Evolutionary conservation across 2,888 invertebrate species (phyloP), one percentile per base, ranked within the genome.

Genomic region (Drosophila meridiana): DNA sequence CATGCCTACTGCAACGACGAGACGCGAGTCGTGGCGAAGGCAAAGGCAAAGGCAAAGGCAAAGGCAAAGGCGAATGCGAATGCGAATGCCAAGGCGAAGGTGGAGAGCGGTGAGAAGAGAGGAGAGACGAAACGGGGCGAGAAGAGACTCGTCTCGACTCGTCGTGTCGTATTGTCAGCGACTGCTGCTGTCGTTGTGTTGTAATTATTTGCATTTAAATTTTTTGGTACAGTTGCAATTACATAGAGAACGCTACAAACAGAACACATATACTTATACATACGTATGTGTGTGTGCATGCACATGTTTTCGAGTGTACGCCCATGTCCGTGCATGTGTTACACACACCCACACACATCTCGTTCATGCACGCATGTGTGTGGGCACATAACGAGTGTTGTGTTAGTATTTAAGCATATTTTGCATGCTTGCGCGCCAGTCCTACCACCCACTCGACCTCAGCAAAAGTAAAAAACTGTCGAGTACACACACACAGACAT

Each of bases 201-300:
- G 66, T 83, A 77, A 81, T 72, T 80, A 80, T 71, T 63, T 69
- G 69, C 66, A 73, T 69, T 69, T 67, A 34, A 48, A 38, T 66
- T 66, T 69, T 52, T 40, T 28, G 61, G 60, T 75, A 79, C 76
- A 79, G 63, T 64, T 74, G 64, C 60, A 73, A 60, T 50, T 42
- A 32, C 50, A 40, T 50, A 40, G 20, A 28, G 38, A 40, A 13
- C 38, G 8, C 7, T 38, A n/a, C 32, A 34, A 45, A 32, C 20
- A 20, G 20, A 20, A 20, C 20, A 20, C 20, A 20, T 20, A 20
- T 20, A 20, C 4, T 30, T 34, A 9, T 34, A 34, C 13, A 6
- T 40, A 6, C 14, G 40, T 4, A 40, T 38, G 32, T 34, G 32
- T 34, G 14, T 14, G 13, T 14, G 40, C 36, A 3, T 60, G 2